phyloP scores from a whole-genome alignment of 2,888 invertebrate genomes.

The Eupithecia vulgata region DNA sequence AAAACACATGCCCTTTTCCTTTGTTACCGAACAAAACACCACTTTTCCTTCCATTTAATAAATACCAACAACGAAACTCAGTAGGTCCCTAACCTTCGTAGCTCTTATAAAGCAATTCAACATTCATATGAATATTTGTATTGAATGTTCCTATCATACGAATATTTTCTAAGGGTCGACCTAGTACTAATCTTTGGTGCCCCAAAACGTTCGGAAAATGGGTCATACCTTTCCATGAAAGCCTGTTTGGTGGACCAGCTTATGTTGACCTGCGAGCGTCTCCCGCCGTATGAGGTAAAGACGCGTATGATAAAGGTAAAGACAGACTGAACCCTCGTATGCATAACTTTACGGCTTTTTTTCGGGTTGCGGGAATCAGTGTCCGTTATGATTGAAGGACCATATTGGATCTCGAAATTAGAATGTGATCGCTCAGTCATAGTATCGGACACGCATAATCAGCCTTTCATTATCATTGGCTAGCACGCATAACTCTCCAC shows the following conservation, averaged over 20 bases:
- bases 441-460: background rate
- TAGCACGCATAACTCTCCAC: no score
- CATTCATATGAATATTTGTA: constrained; percentile 59
- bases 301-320: constrained; percentile 35
- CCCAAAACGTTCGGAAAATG: constrained; percentile 68
- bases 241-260: constrained; percentile 52
- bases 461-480: background rate
- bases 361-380: background rate
- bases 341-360: background rate
- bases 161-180: constrained; percentile 62
- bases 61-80: constrained; percentile 29
- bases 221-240: constrained; percentile 68
- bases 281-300: constrained; percentile 29
- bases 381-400: background rate
- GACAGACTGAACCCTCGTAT: background rate
- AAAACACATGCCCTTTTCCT: constrained; percentile 38
- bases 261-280: constrained; percentile 44
- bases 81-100: background rate
- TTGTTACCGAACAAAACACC: constrained; percentile 49
- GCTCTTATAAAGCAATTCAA: constrained; percentile 37
- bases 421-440: background rate
- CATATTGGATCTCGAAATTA: background rate
- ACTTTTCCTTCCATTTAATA: constrained; percentile 40
- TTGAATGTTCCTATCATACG: constrained; percentile 62
- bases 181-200: constrained; percentile 66